phyloP scores from a whole-genome alignment of 1,140 invertebrate genomes.

The Drosophila paulistorum region DNA sequence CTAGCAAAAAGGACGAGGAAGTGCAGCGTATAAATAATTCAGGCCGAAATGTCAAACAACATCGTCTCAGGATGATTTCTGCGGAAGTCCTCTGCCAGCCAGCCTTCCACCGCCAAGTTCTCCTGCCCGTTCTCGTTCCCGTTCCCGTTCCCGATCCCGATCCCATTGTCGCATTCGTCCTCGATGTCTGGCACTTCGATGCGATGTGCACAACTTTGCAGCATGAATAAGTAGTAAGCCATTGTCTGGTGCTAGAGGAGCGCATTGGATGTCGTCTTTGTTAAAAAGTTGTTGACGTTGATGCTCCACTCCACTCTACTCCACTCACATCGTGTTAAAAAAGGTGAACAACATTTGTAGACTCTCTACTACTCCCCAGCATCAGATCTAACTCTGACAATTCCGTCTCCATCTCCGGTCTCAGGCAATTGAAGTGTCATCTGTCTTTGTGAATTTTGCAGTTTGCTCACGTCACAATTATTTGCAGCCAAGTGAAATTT shows the following conservation, averaged over 20 bases:
- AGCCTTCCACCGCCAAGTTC: slow-evolving; percentile 13
- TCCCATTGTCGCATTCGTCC: neutral
- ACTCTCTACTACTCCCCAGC: slow-evolving; percentile 23
- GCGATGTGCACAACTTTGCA: slow-evolving; percentile 59
- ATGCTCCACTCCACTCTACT: slow-evolving; percentile 45
- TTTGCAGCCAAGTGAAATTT: slow-evolving; percentile 78
- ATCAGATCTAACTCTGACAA: slow-evolving; percentile 43
- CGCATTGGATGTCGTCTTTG: slow-evolving; percentile 48
- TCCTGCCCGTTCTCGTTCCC: no score
- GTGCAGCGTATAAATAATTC: slow-evolving; percentile 77
- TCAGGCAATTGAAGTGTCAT: slow-evolving; percentile 44
- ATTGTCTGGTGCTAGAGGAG: slow-evolving; percentile 54
- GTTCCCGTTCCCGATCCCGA: no score
- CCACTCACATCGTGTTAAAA: slow-evolving; percentile 62
- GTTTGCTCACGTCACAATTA: slow-evolving; percentile 75
- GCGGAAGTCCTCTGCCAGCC: slow-evolving; percentile 65
- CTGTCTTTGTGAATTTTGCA: slow-evolving; percentile 67
- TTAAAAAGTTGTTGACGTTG: slow-evolving; percentile 80
- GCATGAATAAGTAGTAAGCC: slow-evolving; percentile 74
- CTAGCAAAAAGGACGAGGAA: slow-evolving; percentile 35
- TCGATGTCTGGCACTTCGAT: slow-evolving; percentile 20
- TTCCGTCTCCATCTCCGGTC: slow-evolving; percentile 71
- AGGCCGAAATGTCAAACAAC: slow-evolving; percentile 77
- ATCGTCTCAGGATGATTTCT: slow-evolving; percentile 76
- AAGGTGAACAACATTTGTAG: slow-evolving; percentile 80